A percentile compares a stretch with the other conserved stretches of the same genome.
Conservation (phyloP, 2,797 vertebrate genomes). For the Sebastiscus tertius region DNA sequence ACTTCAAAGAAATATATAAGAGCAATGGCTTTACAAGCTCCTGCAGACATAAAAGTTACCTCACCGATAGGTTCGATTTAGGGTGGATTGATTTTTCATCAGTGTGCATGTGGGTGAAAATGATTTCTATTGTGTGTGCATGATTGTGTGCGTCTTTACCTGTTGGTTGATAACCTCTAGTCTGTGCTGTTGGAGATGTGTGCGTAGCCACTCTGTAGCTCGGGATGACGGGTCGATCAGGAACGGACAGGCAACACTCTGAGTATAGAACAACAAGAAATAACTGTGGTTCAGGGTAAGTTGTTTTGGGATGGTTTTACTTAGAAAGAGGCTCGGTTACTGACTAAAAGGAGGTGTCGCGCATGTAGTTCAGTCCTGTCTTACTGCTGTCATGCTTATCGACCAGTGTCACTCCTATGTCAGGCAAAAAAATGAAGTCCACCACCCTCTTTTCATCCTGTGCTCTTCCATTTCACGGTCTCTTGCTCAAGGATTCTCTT, state of each 20-base stretch:
- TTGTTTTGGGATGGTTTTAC: slow-evolving; percentile 1
- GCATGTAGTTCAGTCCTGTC: background rate
- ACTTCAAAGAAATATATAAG: background rate
- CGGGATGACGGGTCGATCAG: slow-evolving; percentile 95
- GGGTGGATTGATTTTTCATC: background rate
- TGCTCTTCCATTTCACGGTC: slow-evolving; percentile 44
- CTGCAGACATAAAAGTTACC: background rate
- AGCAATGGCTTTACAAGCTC: background rate
- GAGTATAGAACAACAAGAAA: slow-evolving; percentile 24
- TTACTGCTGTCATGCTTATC: slow-evolving; percentile 30
- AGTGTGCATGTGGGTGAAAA: background rate
- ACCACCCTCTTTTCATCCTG: slow-evolving; percentile 19
- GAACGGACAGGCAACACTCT: slow-evolving; percentile 96
- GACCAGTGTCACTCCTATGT: slow-evolving; percentile 18
- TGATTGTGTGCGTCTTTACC: slow-evolving; percentile 76
- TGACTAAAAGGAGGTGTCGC: background rate
- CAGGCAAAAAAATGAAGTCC: slow-evolving; percentile 33
- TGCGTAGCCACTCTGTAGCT: slow-evolving; percentile 94
- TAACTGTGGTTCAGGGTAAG: background rate
- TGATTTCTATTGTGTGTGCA: background rate
- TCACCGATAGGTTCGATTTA: background rate
- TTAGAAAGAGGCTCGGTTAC: background rate
- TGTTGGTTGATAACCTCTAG: slow-evolving; percentile 96
- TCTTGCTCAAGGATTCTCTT: slow-evolving; percentile 36
- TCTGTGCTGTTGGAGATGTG: slow-evolving; percentile 90